These are phyloP conservation scores for Sarcophilus harrisii DNA, from an alignment of 2,797 vertebrate species.

Conservation along the genomic window DNA sequence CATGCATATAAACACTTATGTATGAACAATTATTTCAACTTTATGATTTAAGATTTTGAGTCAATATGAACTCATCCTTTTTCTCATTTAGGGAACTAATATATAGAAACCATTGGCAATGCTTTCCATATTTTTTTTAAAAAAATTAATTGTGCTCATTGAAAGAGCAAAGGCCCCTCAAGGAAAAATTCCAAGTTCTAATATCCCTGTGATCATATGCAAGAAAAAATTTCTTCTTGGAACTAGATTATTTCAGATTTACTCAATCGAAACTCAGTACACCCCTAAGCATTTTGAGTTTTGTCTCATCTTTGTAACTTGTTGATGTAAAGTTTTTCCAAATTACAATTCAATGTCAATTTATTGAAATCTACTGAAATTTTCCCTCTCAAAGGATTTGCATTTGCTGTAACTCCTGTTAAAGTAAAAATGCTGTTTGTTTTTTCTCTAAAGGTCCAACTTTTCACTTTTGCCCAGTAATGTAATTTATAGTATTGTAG, in stretches of 20 bases:
- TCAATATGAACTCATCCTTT: background rate
- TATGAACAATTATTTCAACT: no score
- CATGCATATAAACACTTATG: no score
- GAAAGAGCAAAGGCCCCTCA: background rate
- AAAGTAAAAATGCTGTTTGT: slow-evolving; percentile 6
- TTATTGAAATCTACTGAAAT: slow-evolving; percentile 25
- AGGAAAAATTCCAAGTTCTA: slow-evolving; percentile 12
- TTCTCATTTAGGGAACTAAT: background rate
- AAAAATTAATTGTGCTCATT: background rate
- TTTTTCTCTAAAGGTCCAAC: background rate
- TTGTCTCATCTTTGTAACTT: slow-evolving; percentile 3
- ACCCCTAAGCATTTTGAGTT: background rate
- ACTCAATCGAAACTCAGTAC: background rate
- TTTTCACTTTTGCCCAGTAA: slow-evolving; percentile 1
- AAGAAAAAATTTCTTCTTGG: background rate
- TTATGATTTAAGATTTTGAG: no score
- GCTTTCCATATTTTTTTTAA: background rate
- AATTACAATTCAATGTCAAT: background rate
- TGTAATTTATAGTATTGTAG: background rate
- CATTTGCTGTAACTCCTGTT: slow-evolving; percentile 8
- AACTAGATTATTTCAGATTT: background rate
- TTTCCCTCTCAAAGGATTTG: background rate
- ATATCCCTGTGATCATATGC: background rate
- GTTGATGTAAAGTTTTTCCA: slow-evolving; percentile 7
- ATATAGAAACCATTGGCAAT: background rate